Conservation (phyloP, 2,888 invertebrate genomes). For the Troides aeacus region DNA sequence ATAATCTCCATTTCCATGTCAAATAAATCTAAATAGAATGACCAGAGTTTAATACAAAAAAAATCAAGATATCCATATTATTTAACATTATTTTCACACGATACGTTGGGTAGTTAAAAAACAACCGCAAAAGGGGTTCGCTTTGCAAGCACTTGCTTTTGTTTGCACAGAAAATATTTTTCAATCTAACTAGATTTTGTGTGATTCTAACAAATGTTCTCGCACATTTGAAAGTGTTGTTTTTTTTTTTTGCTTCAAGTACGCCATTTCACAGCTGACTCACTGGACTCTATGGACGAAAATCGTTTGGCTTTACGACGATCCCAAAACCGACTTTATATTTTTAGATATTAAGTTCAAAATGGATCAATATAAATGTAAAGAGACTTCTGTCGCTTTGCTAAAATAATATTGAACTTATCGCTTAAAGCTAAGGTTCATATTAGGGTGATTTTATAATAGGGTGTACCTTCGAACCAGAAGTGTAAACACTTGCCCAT, state of each 20-base stretch:
- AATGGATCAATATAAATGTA: not conserved
- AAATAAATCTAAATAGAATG: too few species aligned
- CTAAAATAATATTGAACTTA: constrained; percentile 6
- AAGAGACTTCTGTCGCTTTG: not conserved
- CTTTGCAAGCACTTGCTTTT: constrained; percentile 11
- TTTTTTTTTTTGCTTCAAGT: constrained; percentile 62
- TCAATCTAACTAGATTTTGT: constrained; percentile 49
- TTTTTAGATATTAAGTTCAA: not conserved
- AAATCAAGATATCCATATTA: not conserved
- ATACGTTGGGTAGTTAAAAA: not conserved
- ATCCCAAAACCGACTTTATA: constrained; percentile 14
- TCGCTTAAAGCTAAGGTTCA: not conserved
- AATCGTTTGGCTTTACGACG: constrained; percentile 15
- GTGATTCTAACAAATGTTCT: constrained; percentile 68
- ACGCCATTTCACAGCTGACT: constrained; percentile 58
- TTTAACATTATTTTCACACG: not conserved
- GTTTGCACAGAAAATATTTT: constrained; percentile 28
- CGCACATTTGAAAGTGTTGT: constrained; percentile 64
- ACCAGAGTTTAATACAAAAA: too few species aligned
- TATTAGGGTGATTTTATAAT: not conserved
- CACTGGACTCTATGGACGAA: constrained; percentile 26
- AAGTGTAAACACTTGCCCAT: constrained; percentile 68
- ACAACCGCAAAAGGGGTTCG: constrained; percentile 12
- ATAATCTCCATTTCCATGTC: too few species aligned
- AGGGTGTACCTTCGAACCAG: constrained; percentile 16